Evolutionary conservation across 2,113 vertebrate species (phyloP).

Genomic region (Erpornis zantholeuca): DNA sequence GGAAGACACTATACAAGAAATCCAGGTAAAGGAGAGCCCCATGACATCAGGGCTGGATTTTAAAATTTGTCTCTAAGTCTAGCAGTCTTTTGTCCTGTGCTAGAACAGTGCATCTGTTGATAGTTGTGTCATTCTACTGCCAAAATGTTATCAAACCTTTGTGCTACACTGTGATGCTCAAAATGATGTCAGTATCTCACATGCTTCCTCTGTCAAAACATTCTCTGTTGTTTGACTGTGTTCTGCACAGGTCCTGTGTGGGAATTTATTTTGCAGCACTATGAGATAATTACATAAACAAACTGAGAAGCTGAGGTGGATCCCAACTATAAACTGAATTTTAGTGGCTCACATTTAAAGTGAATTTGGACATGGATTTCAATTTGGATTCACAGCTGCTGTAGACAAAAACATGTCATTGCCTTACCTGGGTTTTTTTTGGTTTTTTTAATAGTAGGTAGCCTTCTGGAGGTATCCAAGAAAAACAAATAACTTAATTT

Average conservation of each 20-base stretch:
- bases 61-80: neutral
- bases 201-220: neutral
- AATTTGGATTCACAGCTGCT: neutral
- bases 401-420: neutral
- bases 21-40: constrained; percentile 80
- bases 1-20: constrained; percentile 91
- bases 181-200: neutral
- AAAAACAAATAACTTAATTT: neutral
- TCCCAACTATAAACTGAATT: neutral
- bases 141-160: constrained; percentile 11
- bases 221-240: neutral
- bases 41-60: neutral
- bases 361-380: neutral
- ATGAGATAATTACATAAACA: neutral
- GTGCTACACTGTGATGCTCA: neutral
- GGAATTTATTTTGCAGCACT: neutral
- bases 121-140: neutral
- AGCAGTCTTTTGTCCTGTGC: neutral
- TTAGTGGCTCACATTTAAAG: neutral
- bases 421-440: neutral
- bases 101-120: neutral
- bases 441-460: neutral
- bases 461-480: neutral
- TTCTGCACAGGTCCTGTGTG: neutral
- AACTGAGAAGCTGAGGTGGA: neutral